Conservation (phyloP, 2,797 vertebrate species). For the Aldrovandia affinis region DNA sequence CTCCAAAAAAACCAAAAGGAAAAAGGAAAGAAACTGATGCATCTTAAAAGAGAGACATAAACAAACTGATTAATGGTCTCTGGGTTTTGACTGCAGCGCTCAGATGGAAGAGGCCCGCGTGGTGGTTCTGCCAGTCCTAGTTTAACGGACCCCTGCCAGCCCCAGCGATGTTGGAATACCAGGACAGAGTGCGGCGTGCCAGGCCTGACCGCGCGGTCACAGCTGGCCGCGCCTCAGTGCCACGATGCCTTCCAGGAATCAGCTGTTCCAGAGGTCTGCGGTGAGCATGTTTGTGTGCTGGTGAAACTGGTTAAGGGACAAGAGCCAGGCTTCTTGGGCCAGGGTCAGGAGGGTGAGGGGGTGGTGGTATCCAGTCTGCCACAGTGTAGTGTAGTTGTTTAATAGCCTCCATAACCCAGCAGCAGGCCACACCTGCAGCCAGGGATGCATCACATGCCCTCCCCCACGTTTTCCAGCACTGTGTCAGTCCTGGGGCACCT, state of each 20-base stretch:
- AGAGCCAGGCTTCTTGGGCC: not conserved
- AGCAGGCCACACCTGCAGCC: too few species aligned
- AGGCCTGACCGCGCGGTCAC: not conserved
- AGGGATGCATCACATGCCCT: too few species aligned
- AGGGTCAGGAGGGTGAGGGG: too few species aligned
- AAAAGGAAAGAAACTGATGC: too few species aligned
- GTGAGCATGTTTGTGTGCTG: not conserved
- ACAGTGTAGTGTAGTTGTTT: too few species aligned
- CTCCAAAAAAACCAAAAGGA: not conserved
- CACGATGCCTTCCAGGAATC: not conserved
- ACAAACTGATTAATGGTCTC: not conserved
- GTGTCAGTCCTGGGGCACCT: not conserved
- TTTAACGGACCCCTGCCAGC: too few species aligned
- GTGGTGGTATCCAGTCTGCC: too few species aligned
- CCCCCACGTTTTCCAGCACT: not conserved
- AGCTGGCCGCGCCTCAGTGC: not conserved
- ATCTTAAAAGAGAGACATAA: not conserved
- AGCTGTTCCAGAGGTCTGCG: not conserved
- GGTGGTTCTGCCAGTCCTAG: too few species aligned
- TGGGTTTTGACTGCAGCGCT: not conserved
- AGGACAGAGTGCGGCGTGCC: not conserved
- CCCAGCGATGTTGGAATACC: not conserved
- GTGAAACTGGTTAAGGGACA: not conserved
- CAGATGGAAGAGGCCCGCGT: not conserved
- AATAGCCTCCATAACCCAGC: too few species aligned